Conservation (phyloP, 2,113 vertebrate genomes). For the Sclerurus mexicanus region DNA sequence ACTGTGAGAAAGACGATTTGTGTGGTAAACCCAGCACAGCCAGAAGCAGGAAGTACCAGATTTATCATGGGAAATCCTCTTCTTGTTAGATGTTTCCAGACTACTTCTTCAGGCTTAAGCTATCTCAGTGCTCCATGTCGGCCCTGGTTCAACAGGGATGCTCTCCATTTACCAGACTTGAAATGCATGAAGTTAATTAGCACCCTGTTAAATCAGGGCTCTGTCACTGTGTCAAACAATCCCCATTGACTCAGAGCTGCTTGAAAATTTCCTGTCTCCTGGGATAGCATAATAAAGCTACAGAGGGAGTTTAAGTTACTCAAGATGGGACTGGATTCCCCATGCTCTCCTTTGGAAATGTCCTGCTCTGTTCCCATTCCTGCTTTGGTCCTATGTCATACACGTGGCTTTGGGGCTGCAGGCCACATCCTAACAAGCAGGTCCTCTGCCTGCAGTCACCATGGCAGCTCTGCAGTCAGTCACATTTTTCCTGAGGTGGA, state of each 20-base stretch:
- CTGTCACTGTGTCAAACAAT: constrained; percentile 9
- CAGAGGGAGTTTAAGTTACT: not conserved
- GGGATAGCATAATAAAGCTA: not conserved
- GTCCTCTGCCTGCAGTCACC: not conserved
- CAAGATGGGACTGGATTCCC: not conserved
- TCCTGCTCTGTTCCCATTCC: not conserved
- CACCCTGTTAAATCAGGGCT: constrained; percentile 14
- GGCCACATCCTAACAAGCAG: not conserved
- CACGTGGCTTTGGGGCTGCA: not conserved
- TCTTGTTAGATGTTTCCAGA: constrained; percentile 61
- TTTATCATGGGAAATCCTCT: constrained; percentile 69
- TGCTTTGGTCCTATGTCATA: not conserved
- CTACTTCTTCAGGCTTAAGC: constrained; percentile 39
- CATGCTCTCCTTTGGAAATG: not conserved
- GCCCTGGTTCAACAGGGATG: not conserved
- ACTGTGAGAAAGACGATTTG: constrained; percentile 62
- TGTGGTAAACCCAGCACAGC: constrained; percentile 65
- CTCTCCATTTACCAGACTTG: not conserved
- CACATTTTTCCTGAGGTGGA: not conserved
- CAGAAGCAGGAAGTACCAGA: constrained; percentile 68
- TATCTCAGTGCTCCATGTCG: not conserved
- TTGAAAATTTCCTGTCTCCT: constrained; percentile 13
- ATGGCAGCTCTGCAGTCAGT: not conserved
- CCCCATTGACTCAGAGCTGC: not conserved
- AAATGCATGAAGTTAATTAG: constrained; percentile 43